Evolutionary conservation across 2,113 vertebrate genomes (phyloP), one percentile per base, ranked within the genome.

Genomic region (Chloroceryle aenea): DNA sequence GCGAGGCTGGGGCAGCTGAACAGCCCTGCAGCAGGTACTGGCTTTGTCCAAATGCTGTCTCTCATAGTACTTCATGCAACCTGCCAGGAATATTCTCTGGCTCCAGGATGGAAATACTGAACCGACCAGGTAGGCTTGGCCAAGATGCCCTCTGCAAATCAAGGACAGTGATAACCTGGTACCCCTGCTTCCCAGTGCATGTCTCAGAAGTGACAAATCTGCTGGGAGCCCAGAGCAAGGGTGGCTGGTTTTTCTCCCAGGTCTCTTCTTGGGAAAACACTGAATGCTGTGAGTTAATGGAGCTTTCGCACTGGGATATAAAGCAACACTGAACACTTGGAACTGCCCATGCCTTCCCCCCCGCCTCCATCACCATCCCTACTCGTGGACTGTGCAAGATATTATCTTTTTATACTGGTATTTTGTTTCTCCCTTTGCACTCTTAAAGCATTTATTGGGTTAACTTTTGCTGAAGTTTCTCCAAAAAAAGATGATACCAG

Each of bases 311-410:
- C 2, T 6, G 23, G 18, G 32, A 42, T 0, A 50, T 47, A 85
- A 87, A 38, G 20, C 42, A 68, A 66, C 9, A 36, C 7, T 4
- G 7, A 81, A 48, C 2, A 11, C 23, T 29, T 45, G 19, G 10
- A 76, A 86, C n/a, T 10, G 25, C n/a, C 9, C 7, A 1, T 3
- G 7, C 48, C 23, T 50, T 29, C 9, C 0, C 2, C 2, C 5
- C 15, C 15, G 5, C 1, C 9, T 22, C 34, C 23, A 34, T 10
- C 32, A 72, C 34, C 29, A 79, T 34, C 16, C 34, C 62, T 64
- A 15, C 7, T 26, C n/a, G 26, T 7, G 14, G 85, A 40, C 62
- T 42, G n/a, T 42, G 17, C 27, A 67, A 77, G 14, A 7, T 71
- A 4, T 10, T 66, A 14, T 2, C 5, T 5, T 68, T 72, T 38